Percentiles rank a stretch among this genome's conserved stretches.
Conservation (phyloP, 2,797 vertebrate species). For the Bucorvus abyssinicus region DNA sequence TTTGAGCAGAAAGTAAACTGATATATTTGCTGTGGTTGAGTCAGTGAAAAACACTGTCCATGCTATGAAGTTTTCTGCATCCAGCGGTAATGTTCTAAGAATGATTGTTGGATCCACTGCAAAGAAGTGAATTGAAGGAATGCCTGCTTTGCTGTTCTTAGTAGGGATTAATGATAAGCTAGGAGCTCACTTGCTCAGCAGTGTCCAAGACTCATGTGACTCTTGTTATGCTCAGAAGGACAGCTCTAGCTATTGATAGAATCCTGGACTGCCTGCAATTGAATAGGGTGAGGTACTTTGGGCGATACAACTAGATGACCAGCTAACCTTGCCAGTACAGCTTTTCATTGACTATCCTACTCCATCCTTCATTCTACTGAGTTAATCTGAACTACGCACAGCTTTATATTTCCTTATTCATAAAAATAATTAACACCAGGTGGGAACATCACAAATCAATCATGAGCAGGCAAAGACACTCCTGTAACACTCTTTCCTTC, state of each 20-base stretch:
- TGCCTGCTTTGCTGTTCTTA: background rate
- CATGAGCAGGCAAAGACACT: background rate
- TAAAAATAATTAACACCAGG: background rate
- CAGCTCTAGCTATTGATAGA: background rate
- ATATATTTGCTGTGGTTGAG: background rate
- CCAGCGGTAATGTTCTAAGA: background rate
- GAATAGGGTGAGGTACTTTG: background rate
- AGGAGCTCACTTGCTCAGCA: background rate
- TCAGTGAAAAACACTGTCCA: background rate
- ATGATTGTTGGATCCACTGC: background rate
- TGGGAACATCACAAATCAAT: background rate
- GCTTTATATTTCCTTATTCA: background rate
- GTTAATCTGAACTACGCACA: background rate
- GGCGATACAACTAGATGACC: background rate
- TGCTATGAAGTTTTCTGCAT: background rate
- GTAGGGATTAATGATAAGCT: background rate
- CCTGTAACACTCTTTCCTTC: background rate
- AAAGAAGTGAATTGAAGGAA: background rate
- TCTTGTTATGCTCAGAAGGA: background rate
- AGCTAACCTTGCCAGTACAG: background rate
- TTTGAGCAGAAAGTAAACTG: background rate
- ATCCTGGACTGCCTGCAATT: background rate
- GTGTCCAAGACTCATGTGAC: background rate
- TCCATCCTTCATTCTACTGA: background rate
- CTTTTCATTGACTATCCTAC: background rate